A percentile compares a stretch with the other conserved stretches of the same genome.
These are phyloP conservation scores for Himalopsyche anomala DNA, from an alignment of 2,888 invertebrate genomes.

Conservation along the genomic window DNA sequence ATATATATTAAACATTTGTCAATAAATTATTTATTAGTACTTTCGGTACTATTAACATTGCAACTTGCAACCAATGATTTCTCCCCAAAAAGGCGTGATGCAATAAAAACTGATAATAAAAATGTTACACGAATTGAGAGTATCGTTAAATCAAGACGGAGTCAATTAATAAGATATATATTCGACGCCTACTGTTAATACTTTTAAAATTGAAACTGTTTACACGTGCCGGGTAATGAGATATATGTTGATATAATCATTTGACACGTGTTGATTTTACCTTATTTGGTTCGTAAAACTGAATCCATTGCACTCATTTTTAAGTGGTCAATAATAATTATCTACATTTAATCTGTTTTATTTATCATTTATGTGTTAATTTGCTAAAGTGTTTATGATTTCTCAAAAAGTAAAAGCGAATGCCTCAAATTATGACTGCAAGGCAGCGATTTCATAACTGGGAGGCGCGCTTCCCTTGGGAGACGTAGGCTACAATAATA, in stretches of 20 bases:
- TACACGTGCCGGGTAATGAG: slow-evolving; percentile 2
- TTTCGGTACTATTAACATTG: too few relatives aligned
- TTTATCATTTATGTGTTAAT: background rate
- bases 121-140: slow-evolving; percentile 4
- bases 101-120: slow-evolving; percentile 14
- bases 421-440: too few relatives aligned
- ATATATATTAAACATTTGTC: too few relatives aligned
- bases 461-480: too few relatives aligned
- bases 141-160: slow-evolving; percentile 16
- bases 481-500: too few relatives aligned
- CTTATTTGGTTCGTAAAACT: background rate
- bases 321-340: slow-evolving; percentile 27
- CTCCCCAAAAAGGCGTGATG: background rate
- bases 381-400: background rate
- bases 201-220: slow-evolving; percentile 14
- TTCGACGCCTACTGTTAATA: background rate
- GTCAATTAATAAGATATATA: background rate
- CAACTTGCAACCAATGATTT: slow-evolving; percentile 5
- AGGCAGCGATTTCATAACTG: too few relatives aligned
- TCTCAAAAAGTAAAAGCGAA: too few relatives aligned
- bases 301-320: background rate
- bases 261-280: slow-evolving; percentile 19
- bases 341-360: background rate
- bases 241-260: slow-evolving; percentile 7
- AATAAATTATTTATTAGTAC: too few relatives aligned